phyloP scores from a whole-genome alignment of 2,113 vertebrate species.

The Carettochelys insculpta region DNA sequence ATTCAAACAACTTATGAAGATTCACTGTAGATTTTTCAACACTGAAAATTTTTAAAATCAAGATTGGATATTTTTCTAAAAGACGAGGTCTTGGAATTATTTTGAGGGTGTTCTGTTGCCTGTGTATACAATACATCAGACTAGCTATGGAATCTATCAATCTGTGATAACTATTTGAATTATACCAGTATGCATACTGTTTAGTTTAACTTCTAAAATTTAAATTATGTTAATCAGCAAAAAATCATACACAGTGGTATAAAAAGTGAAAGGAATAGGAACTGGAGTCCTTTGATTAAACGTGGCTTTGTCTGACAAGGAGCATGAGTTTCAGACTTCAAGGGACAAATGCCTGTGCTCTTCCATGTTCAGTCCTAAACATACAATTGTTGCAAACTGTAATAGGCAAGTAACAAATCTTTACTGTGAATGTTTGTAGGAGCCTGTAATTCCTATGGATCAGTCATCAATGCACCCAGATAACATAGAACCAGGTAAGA shows the following conservation, averaged over 20 bases:
- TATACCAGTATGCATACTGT: neutral
- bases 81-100: neutral
- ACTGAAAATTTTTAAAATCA: neutral
- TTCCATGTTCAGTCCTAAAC: neutral
- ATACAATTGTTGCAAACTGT: neutral
- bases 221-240: neutral
- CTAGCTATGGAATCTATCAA: neutral
- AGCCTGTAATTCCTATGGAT: slow-evolving; percentile 84
- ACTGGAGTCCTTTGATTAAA: neutral
- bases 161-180: neutral
- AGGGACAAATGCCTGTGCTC: neutral
- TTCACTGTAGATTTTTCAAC: neutral
- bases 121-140: neutral
- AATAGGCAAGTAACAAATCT: neutral
- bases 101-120: neutral
- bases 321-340: neutral
- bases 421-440: slow-evolving; percentile 77
- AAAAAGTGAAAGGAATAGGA: neutral
- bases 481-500: slow-evolving; percentile 86
- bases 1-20: neutral
- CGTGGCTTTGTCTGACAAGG: neutral
- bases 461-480: slow-evolving; percentile 82
- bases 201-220: neutral
- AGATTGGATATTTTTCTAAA: neutral
- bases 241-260: neutral